These are phyloP conservation scores for Saxicola maurus DNA, from an alignment of 2,797 vertebrate species.

Conservation along the genomic window DNA sequence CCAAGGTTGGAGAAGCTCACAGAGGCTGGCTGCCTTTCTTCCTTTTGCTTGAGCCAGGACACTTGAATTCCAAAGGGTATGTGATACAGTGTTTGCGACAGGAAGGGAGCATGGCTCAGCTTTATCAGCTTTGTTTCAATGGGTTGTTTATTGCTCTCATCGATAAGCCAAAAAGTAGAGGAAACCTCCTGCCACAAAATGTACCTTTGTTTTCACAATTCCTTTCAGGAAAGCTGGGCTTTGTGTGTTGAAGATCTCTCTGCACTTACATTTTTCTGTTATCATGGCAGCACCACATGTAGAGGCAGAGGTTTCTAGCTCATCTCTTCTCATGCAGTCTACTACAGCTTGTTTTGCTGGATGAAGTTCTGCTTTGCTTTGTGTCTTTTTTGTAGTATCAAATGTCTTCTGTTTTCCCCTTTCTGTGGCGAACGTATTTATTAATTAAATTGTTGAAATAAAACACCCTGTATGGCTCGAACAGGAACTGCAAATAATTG, in stretches of 20 bases:
- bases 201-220: background rate
- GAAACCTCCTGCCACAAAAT: background rate
- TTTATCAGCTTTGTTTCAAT: background rate
- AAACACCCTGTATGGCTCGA: background rate
- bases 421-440: background rate
- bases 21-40: background rate
- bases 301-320: background rate
- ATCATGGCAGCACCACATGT: constrained; percentile 1
- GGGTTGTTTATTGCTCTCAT: background rate
- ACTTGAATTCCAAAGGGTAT: background rate
- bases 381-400: background rate
- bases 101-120: background rate
- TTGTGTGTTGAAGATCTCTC: background rate
- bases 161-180: background rate
- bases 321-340: background rate
- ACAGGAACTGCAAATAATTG: background rate
- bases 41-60: background rate
- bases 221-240: background rate
- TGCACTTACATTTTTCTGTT: background rate
- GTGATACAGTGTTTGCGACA: background rate
- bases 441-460: background rate
- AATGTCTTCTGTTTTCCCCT: background rate
- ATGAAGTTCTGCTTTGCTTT: background rate
- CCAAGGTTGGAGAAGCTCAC: background rate
- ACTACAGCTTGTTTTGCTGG: background rate